Base-by-base conservation (phyloP, 2,888 invertebrate species). In the Syritta pipiens region DNA sequence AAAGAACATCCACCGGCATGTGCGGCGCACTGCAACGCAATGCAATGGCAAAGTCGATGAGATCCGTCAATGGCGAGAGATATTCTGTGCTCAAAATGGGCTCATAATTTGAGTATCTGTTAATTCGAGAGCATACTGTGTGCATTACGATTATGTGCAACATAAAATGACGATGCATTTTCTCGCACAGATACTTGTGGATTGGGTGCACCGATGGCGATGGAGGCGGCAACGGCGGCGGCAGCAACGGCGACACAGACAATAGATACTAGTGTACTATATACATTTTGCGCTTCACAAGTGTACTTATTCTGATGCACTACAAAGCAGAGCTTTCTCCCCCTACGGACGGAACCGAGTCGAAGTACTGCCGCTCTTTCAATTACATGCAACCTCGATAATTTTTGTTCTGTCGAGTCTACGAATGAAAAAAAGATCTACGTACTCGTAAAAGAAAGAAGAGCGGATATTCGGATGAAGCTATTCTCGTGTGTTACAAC, bases 141-240 rank as follows among this genome's bases (percentile, higher is more conserved):
- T 68, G 46, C 49, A 37, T 53, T 65, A 60, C 42, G 65, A 67
- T 72, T 67, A 72, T 72, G 55, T 67, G 46, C 37, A 72, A 62
- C 65, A 67, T 67, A 48, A 74, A 72, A 72, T 72, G 72, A 79
- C 72, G 77, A 79, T 67, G 77, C 77, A 79, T 48, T 62, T 72
- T 77, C 71, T 48, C 37, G 59, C 57, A 53, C 69, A 68, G 40
- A 44, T 60, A 46, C 14, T 5, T 32, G 46, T 59, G 44, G 22
- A 28, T 30, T 26, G 26, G n/a, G 17, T 17, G 28, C 17, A 14
- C 9, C 7, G 9, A 3, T 20, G n/a, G 17, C 3, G 9, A 14
- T 4, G 28, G 14, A 28, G n/a, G 17, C 5, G 4, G 35, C 17
- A 22, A 14, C 19, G 4, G 22, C 20, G 20, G 46, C 26, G 37